Conservation (phyloP, 2,888 invertebrate genomes). For the Xestia c-nigrum region DNA sequence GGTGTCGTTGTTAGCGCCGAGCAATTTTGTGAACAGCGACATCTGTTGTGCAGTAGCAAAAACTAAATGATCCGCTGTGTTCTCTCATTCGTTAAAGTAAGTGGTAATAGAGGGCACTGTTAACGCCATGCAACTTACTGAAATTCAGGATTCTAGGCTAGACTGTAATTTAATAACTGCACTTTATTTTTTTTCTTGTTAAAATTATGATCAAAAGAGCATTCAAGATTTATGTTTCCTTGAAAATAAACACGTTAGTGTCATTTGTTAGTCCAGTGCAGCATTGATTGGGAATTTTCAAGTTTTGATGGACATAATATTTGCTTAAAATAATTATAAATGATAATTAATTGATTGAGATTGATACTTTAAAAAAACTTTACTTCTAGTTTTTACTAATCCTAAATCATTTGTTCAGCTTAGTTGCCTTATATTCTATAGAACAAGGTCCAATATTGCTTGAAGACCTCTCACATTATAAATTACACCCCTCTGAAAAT, state of each 20-base stretch:
- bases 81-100: neutral
- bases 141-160: neutral
- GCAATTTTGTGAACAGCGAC: conserved; percentile 38
- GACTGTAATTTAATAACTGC: too few species aligned
- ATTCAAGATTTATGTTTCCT: neutral
- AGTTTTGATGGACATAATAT: neutral
- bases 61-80: conserved; percentile 24
- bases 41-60: conserved; percentile 70
- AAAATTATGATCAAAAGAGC: neutral
- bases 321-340: neutral
- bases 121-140: neutral
- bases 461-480: conserved; percentile 70
- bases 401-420: neutral
- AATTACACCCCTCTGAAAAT: conserved; percentile 74
- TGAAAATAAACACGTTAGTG: neutral
- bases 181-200: neutral
- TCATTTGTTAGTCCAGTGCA: neutral
- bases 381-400: neutral
- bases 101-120: conserved; percentile 49
- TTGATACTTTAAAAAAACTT: neutral
- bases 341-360: too few species aligned
- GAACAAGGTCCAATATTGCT: conserved; percentile 60
- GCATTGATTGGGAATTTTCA: neutral
- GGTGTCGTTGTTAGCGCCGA: neutral
- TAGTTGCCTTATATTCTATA: conserved; percentile 4